Evolutionary conservation across 35 echinoderm and acorn worm genomes (phyloP).

Genomic region (Apostichopus parvimensis): DNA sequence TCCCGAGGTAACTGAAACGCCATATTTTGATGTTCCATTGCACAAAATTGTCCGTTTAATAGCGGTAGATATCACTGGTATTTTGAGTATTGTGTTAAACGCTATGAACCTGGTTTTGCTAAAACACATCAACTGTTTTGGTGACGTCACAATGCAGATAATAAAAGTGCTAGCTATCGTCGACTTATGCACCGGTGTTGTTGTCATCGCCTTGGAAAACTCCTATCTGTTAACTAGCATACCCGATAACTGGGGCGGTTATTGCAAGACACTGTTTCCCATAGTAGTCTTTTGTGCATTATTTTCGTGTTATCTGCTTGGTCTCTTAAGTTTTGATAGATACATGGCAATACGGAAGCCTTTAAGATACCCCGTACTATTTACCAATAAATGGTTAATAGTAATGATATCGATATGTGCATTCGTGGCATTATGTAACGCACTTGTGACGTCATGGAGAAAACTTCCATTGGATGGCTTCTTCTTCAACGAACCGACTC

Average conservation of each 20-base stretch:
- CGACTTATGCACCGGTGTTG: conserved; percentile 44
- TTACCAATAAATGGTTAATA: conserved; percentile 9
- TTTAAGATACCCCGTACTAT: conserved; percentile 40
- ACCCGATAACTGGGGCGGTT: conserved; percentile 29
- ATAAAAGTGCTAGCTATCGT: conserved; percentile 39
- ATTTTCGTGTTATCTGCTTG: conserved; percentile 50
- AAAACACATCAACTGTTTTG: conserved; percentile 51
- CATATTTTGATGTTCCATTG: conserved; percentile 27
- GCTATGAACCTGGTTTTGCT: conserved; percentile 36
- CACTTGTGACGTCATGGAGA: conserved; percentile 39
- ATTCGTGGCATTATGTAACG: conserved; percentile 41
- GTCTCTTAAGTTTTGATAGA: conserved; percentile 49
- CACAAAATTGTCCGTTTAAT: conserved; percentile 41
- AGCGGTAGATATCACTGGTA: conserved; percentile 4
- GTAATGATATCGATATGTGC: conserved; percentile 16
- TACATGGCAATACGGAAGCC: conserved; percentile 54
- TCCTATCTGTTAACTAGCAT: conserved; percentile 36
- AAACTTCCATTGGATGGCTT: conserved; percentile 36
- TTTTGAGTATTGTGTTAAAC: conserved; percentile 42
- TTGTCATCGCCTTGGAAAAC: conserved; percentile 46
- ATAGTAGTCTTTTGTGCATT: conserved; percentile 40
- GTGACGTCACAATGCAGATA: conserved; percentile 39
- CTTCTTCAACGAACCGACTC: conserved; percentile 6
- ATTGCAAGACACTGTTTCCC: conserved; percentile 55
- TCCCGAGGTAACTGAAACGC: not conserved